Conservation (phyloP, 2,888 invertebrate species). For the Pinctada fucata region DNA sequence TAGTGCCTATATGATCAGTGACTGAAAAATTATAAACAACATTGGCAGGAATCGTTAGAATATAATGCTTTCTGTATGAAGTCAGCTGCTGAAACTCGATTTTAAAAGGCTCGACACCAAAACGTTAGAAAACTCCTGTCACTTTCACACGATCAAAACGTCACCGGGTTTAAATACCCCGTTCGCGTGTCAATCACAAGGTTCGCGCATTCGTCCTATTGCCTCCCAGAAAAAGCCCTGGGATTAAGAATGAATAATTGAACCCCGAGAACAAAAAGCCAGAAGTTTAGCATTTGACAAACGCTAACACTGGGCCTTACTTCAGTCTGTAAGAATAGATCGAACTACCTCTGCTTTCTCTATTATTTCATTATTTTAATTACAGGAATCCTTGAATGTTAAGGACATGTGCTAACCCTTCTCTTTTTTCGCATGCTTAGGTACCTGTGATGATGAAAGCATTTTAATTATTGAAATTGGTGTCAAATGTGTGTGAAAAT, state of each 20-base stretch:
- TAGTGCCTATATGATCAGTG: no score
- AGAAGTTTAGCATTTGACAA: slow-evolving; percentile 37
- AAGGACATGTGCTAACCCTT: slow-evolving; percentile 27
- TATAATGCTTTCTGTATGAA: no score
- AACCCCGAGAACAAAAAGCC: slow-evolving; percentile 34
- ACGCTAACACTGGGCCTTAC: slow-evolving; percentile 36
- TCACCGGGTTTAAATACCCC: slow-evolving; percentile 16
- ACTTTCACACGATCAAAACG: slow-evolving; percentile 17
- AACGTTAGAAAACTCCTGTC: slow-evolving; percentile 1
- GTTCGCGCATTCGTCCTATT: slow-evolving; percentile 37
- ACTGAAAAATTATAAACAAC: no score
- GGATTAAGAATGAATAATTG: slow-evolving; percentile 44
- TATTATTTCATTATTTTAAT: slow-evolving; percentile 35
- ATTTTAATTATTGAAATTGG: neutral
- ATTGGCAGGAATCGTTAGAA: no score
- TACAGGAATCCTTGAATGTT: slow-evolving; percentile 2
- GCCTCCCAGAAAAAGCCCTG: slow-evolving; percentile 22
- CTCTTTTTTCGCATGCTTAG: slow-evolving; percentile 23
- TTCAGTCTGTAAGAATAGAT: slow-evolving; percentile 31
- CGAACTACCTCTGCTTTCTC: slow-evolving; percentile 20
- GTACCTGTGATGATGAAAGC: neutral
- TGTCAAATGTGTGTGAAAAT: no score
- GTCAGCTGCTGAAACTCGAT: no score
- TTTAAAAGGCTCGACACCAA: slow-evolving; percentile 16
- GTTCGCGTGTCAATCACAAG: slow-evolving; percentile 29